Evolutionary conservation across 2,113 vertebrate genomes (phyloP).

Genomic region (Chionis minor): DNA sequence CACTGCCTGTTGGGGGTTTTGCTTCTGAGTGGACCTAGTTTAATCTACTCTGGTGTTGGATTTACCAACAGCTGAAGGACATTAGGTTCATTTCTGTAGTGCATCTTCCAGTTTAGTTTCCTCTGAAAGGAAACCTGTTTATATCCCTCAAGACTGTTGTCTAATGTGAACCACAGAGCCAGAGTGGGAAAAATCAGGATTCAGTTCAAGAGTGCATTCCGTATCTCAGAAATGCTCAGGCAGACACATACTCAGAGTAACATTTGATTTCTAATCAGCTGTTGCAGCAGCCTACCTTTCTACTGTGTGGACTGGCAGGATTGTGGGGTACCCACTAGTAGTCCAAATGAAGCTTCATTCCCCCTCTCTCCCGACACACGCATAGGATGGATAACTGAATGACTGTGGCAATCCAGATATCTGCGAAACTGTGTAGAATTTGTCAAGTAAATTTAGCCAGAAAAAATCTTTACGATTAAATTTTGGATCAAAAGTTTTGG

Average conservation of each 20-base stretch:
- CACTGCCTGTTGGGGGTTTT: background rate
- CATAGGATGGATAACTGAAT: background rate
- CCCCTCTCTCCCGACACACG: background rate
- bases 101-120: background rate
- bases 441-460: background rate
- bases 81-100: background rate
- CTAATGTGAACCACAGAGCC: background rate
- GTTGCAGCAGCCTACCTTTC: background rate
- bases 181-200: background rate
- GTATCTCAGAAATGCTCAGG: background rate
- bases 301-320: background rate
- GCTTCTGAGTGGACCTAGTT: background rate
- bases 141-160: background rate
- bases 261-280: background rate
- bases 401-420: background rate
- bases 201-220: background rate
- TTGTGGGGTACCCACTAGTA: background rate
- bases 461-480: background rate
- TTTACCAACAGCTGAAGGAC: background rate
- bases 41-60: background rate
- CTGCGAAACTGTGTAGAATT: background rate
- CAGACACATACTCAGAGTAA: background rate
- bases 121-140: background rate
- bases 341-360: background rate
- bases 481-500: background rate